Conservation (phyloP, 1,140 invertebrate species). For the Drosophila nasuta region DNA sequence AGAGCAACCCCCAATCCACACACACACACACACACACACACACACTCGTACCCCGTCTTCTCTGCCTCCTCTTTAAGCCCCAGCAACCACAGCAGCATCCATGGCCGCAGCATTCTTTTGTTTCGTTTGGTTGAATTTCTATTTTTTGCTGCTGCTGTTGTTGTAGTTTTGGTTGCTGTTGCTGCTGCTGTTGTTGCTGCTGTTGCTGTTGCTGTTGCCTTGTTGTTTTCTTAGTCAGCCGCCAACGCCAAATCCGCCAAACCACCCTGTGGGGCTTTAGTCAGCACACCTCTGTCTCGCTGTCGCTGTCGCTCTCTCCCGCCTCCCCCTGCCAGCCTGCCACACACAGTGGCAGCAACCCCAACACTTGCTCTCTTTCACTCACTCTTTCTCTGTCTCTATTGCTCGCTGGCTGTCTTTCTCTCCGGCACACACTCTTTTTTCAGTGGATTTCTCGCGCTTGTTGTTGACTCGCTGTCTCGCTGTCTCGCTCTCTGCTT, state of each 20-base stretch:
- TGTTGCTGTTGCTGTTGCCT: slow-evolving; percentile 40
- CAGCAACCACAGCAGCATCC: slow-evolving; percentile 54
- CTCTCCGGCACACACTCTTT: not conserved
- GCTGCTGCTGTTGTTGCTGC: slow-evolving; percentile 33
- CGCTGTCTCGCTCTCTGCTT: slow-evolving; percentile 56
- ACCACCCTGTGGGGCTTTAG: slow-evolving; percentile 49
- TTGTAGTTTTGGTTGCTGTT: slow-evolving; percentile 11
- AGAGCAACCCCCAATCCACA: slow-evolving; percentile 60
- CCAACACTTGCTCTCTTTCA: slow-evolving; percentile 19
- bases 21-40: slow-evolving; percentile 7
- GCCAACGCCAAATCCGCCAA: slow-evolving; percentile 78
- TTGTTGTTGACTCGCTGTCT: slow-evolving; percentile 56
- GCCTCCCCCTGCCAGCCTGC: slow-evolving; percentile 2
- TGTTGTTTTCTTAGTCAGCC: slow-evolving; percentile 73
- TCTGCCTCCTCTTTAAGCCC: not conserved
- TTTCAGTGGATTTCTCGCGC: slow-evolving; percentile 32
- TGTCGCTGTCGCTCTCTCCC: not conserved
- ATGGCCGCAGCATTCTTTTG: slow-evolving; percentile 60
- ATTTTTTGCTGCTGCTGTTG: slow-evolving; percentile 28
- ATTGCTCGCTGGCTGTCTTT: slow-evolving; percentile 11
- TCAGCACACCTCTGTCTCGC: not conserved
- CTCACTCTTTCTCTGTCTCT: not conserved
- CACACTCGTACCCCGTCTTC: not conserved
- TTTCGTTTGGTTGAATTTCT: slow-evolving; percentile 58
- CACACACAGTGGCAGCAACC: slow-evolving; percentile 8